phyloP scores from a whole-genome alignment of 2,113 vertebrate species.

The Penelope pileata region DNA sequence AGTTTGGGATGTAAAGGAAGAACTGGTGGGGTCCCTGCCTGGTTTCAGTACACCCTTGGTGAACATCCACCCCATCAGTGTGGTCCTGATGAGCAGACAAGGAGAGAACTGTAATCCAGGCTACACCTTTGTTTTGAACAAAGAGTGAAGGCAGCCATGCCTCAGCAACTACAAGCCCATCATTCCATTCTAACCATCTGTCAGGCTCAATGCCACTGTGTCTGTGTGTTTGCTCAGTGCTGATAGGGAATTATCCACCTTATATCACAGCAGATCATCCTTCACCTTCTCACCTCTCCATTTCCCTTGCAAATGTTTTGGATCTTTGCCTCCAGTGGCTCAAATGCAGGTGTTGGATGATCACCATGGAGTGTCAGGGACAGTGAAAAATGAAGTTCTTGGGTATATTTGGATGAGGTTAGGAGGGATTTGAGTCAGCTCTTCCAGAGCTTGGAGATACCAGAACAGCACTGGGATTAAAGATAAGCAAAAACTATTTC shows the following conservation, averaged over 20 bases:
- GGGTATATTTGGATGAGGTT: not conserved
- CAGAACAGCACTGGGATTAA: not conserved
- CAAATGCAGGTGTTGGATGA: not conserved
- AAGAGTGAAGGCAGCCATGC: not conserved
- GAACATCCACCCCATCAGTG: not conserved
- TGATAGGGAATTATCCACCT: constrained; percentile 24
- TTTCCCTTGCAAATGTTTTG: not conserved
- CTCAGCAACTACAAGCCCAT: not conserved
- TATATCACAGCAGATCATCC: not conserved
- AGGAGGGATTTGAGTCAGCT: not conserved
- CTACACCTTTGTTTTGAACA: not conserved
- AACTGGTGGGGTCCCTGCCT: fast-evolving
- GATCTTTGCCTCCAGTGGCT: constrained; percentile 25
- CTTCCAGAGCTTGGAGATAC: not conserved
- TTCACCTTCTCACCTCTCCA: not conserved
- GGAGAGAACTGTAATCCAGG: not conserved
- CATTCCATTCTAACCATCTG: constrained; percentile 11
- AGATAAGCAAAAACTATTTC: not conserved
- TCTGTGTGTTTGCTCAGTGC: constrained; percentile 18
- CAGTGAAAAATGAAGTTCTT: constrained; percentile 10
- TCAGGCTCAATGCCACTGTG: not conserved
- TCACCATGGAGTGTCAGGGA: not conserved
- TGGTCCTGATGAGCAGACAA: fast-evolving
- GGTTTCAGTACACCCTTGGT: not conserved
- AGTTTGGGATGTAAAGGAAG: not conserved